phyloP scores from a whole-genome alignment of 2,888 invertebrate species.

The Agonopterix heracliana region DNA sequence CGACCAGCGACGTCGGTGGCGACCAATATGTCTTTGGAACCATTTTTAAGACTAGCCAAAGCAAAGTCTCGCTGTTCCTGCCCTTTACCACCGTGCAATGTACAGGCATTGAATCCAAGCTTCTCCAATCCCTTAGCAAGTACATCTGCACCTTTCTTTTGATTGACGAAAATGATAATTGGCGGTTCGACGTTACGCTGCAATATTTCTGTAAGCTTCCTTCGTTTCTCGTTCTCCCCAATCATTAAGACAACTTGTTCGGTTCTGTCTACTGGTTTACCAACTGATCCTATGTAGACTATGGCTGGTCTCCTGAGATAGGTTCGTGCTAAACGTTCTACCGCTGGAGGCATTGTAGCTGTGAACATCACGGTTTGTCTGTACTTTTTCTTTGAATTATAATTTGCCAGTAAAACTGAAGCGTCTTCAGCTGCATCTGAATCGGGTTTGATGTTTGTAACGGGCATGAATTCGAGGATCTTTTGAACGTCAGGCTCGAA shows the following conservation, averaged over 20 bases:
- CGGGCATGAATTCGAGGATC: conserved; percentile 98
- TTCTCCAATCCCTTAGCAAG: conserved; percentile 98
- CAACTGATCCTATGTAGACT: conserved; percentile 97
- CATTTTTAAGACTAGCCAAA: conserved; percentile 95
- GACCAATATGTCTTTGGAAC: conserved; percentile 97
- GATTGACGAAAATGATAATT: conserved; percentile 99
- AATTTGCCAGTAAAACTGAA: conserved; percentile 91
- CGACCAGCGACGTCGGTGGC: conserved; percentile 99
- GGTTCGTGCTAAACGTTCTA: conserved; percentile 95
- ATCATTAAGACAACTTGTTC: conserved; percentile 98
- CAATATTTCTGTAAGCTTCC: conserved; percentile 96
- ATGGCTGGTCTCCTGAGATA: conserved; percentile 97
- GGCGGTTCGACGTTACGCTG: conserved; percentile 94
- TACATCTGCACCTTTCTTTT: conserved; percentile 99
- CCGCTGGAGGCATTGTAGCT: conserved; percentile 99
- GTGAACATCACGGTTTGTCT: conserved; percentile 99
- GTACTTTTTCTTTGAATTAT: conserved; percentile 96
- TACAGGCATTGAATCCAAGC: conserved; percentile 96
- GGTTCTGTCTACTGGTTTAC: conserved; percentile 97
- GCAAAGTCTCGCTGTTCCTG: conserved; percentile 99
- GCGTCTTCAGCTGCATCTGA: conserved; percentile 98
- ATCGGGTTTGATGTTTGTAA: conserved; percentile 98
- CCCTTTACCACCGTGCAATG: conserved; percentile 99
- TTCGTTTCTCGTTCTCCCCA: conserved; percentile 96
- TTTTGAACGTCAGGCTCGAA: conserved; percentile 99